These are phyloP conservation scores for Ellobium chinense DNA, from an alignment of 2,888 invertebrate species.

Conservation along the genomic window DNA sequence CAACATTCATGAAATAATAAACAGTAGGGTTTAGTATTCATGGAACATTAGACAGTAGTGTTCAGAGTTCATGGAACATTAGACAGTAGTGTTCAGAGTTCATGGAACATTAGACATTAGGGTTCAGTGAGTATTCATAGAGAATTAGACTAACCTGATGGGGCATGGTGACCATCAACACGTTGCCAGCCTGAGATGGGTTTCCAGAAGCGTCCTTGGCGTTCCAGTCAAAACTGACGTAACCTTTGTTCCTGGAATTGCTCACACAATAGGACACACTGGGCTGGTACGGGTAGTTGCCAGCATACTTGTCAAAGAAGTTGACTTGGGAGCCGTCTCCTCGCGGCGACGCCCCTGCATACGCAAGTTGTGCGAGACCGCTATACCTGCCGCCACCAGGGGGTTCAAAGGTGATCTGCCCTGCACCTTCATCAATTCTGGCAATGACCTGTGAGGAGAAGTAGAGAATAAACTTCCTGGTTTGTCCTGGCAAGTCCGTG, in stretches of 20 bases:
- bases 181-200: slow-evolving; percentile 42
- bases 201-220: slow-evolving; percentile 55
- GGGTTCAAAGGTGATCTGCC: slow-evolving; percentile 57
- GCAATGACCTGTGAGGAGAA: slow-evolving; percentile 60
- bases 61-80: no score
- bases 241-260: slow-evolving; percentile 53
- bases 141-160: slow-evolving; percentile 70
- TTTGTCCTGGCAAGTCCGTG: slow-evolving; percentile 57
- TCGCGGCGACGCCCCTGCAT: slow-evolving; percentile 60
- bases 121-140: no score
- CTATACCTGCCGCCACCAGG: slow-evolving; percentile 57
- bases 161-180: slow-evolving; percentile 66
- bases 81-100: no score
- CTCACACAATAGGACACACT: slow-evolving; percentile 60
- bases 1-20: no score
- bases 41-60: no score
- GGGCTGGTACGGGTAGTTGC: slow-evolving; percentile 63
- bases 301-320: slow-evolving; percentile 58
- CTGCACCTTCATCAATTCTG: slow-evolving; percentile 48
- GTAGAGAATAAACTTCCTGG: slow-evolving; percentile 63
- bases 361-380: slow-evolving; percentile 65
- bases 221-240: slow-evolving; percentile 64
- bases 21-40: no score
- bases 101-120: no score
- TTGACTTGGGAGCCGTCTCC: slow-evolving; percentile 57